A percentile compares a stretch with the other conserved stretches of the same genome.
phyloP scores from a whole-genome alignment of 2,888 invertebrate genomes.

The Tinea semifulvella region DNA sequence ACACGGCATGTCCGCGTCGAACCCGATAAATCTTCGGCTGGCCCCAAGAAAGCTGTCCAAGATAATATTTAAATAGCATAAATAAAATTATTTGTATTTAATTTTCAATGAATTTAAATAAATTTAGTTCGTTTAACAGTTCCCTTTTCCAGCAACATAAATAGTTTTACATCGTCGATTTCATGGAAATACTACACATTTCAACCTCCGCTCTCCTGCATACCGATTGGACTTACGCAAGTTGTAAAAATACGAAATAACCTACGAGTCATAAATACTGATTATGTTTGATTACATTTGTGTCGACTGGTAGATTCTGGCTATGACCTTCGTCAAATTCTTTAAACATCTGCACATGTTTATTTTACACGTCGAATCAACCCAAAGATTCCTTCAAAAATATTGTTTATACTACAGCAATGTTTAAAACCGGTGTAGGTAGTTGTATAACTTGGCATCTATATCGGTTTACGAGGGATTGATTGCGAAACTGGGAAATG shows the following conservation, averaged over 20 bases:
- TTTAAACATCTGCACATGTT: constrained; percentile 8
- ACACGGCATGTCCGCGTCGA: too few species aligned
- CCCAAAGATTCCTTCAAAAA: constrained; percentile 2
- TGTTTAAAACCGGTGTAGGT: constrained; percentile 15
- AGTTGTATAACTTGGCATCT: constrained; percentile 29
- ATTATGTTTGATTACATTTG: constrained; percentile 8
- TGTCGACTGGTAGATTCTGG: neutral
- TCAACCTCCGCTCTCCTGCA: constrained; percentile 5
- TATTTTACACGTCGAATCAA: constrained; percentile 8
- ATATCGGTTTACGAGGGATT: constrained; percentile 28
- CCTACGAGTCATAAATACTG: constrained; percentile 1
- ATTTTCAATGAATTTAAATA: too few species aligned
- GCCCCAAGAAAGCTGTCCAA: too few species aligned
- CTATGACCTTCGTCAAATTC: constrained; percentile 2
- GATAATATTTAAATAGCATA: too few species aligned
- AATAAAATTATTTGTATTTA: too few species aligned
- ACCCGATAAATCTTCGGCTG: too few species aligned
- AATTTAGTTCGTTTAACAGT: too few species aligned
- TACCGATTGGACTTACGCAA: constrained; percentile 4
- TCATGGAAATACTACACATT: neutral
- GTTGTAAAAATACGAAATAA: constrained; percentile 7
- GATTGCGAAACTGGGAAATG: constrained; percentile 21
- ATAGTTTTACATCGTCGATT: neutral
- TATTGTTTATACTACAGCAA: constrained; percentile 5
- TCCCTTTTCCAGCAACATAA: neutral